These are phyloP conservation scores for Gobiocypris rarus DNA, from an alignment of 2,113 vertebrate species.

Conservation along the genomic window DNA sequence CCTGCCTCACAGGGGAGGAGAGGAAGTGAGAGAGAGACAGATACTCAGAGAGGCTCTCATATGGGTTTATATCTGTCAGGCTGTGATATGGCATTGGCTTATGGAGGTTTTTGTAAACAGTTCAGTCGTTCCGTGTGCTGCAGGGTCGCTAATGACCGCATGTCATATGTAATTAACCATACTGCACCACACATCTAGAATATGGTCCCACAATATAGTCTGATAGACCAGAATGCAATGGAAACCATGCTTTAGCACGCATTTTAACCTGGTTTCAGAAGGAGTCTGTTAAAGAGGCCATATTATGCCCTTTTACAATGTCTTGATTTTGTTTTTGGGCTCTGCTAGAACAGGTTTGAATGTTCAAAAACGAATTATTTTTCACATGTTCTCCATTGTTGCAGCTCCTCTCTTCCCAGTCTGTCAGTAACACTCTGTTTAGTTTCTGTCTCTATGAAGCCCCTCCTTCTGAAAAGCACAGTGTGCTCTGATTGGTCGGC, in stretches of 20 bases:
- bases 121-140: slow-evolving; percentile 14
- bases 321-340: no score
- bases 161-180: background rate
- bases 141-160: background rate
- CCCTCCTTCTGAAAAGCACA: no score
- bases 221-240: background rate
- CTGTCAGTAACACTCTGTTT: no score
- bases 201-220: background rate
- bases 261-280: background rate
- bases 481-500: no score
- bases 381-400: no score
- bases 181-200: background rate
- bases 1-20: slow-evolving; percentile 28
- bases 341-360: no score
- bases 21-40: background rate
- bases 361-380: no score
- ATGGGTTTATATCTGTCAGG: slow-evolving; percentile 32
- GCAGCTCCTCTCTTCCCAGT: no score
- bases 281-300: background rate
- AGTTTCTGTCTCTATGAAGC: no score
- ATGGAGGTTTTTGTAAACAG: slow-evolving; percentile 37
- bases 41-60: slow-evolving; percentile 7
- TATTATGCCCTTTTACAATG: no score
- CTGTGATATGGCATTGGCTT: slow-evolving; percentile 41
- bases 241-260: background rate